phyloP scores from a whole-genome alignment of 92 coral and sea anemone genomes.

The Palythoa grandiflora region DNA sequence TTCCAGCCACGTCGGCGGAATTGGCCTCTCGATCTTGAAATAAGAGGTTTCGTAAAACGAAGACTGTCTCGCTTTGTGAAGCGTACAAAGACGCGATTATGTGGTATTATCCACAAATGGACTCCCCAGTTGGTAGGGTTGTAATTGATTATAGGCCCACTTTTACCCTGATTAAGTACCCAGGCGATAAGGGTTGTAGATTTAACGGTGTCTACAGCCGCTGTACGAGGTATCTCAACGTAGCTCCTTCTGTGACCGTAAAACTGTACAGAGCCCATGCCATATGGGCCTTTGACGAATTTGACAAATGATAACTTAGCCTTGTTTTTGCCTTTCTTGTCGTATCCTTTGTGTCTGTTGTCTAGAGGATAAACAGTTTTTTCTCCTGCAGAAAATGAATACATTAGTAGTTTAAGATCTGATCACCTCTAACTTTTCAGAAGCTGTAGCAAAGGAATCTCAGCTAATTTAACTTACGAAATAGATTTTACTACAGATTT shows the following conservation, averaged over 20 bases:
- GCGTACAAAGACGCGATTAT: slow-evolving; percentile 60
- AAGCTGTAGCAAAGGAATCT: neutral
- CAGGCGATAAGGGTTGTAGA: slow-evolving; percentile 75
- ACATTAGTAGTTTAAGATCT: neutral
- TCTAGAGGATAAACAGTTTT: slow-evolving; percentile 74
- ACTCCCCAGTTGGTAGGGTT: slow-evolving; percentile 85
- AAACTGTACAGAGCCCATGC: slow-evolving; percentile 72
- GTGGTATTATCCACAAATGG: slow-evolving; percentile 80
- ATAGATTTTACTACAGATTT: neutral
- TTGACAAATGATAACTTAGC: slow-evolving; percentile 69
- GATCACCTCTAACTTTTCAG: neutral
- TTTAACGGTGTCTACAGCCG: slow-evolving; percentile 74
- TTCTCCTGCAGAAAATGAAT: neutral
- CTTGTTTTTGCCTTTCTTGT: slow-evolving; percentile 70
- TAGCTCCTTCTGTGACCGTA: slow-evolving; percentile 82
- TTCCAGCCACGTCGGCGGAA: slow-evolving; percentile 77
- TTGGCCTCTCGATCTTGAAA: slow-evolving; percentile 69
- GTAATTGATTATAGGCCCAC: slow-evolving; percentile 83
- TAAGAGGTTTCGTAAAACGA: slow-evolving; percentile 21
- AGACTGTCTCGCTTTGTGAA: slow-evolving; percentile 21
- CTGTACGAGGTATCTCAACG: slow-evolving; percentile 64
- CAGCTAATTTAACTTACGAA: neutral
- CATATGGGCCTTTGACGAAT: slow-evolving; percentile 77
- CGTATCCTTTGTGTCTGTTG: slow-evolving; percentile 64
- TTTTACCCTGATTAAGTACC: slow-evolving; percentile 70